These are phyloP conservation scores for Oreortyx pictus DNA, from an alignment of 2,797 vertebrate genomes.

Conservation along the genomic window DNA sequence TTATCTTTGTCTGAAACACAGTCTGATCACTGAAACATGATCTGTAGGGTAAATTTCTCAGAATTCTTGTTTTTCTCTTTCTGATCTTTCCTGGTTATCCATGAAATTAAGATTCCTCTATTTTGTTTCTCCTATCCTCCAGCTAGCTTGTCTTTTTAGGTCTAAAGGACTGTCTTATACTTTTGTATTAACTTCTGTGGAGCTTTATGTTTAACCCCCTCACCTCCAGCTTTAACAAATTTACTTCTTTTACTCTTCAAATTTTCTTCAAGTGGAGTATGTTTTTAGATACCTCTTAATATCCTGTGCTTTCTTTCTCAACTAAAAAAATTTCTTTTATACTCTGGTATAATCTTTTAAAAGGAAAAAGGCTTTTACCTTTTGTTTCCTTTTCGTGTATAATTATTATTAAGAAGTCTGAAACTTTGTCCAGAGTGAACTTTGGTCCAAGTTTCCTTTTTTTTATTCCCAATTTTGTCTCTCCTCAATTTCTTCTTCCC, in stretches of 20 bases:
- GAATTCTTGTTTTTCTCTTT: neutral
- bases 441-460: neutral
- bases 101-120: neutral
- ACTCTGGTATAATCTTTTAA: neutral
- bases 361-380: too few species aligned
- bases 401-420: neutral
- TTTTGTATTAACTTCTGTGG: neutral
- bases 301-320: neutral
- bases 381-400: neutral
- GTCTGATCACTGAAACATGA: neutral
- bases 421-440: neutral
- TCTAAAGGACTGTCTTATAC: neutral
- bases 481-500: neutral
- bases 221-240: neutral
- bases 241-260: neutral
- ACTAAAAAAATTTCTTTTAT: neutral
- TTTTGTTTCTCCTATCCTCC: neutral
- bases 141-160: neutral
- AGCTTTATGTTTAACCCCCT: neutral
- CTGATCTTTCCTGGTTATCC: neutral
- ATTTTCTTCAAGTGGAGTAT: neutral
- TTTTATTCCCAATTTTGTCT: neutral
- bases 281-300: neutral
- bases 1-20: neutral
- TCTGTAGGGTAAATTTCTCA: neutral